Evolutionary conservation across 92 coral and sea anemone genomes (phyloP), one percentile per base, ranked within the genome.

Genomic region (Virgularia gustaviana): DNA sequence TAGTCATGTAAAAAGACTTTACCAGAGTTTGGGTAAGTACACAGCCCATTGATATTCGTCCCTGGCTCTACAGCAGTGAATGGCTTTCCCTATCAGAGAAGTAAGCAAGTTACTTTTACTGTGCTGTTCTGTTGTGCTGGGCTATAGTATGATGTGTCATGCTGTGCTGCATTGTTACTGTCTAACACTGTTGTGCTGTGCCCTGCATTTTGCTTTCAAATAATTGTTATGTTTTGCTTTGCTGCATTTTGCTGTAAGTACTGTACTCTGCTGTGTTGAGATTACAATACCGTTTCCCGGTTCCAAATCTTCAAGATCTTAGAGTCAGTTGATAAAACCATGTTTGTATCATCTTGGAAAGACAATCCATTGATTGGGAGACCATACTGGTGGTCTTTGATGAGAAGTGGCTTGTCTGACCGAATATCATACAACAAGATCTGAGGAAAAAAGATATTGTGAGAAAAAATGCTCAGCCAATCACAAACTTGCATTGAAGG

Each of bases 271-370:
- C 10, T 34, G n/a, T 35, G 30, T 29, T 43, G 38, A 15, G 25
- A 0, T 24, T 47, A 36, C 94, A 73, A n/a, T 67, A 91, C 97
- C 47, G 92, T 86, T 32, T 89, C 96, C 81, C 87, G 83, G 71
- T 91, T 91, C 97, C 97, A 91, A 52, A 91, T 83, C 73, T 91
- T 91, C 39, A 91, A 85, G 60, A 91, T 91, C 81, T 91, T 88
- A 44, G 85, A 83, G 78, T 91, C 97, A 9, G 85, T 60, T 1
- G 97, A 91, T 35, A 91, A 77, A 38, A 91, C 96, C 57, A 87
- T 88, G 27, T 82, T 87, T 9, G 83, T 85, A 43, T 88, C 81
- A 52, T 91, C 85, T 70, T 91, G 97, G 45, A 80, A 91, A 5
- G 96, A 82, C 57, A 91, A 51, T 10, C 90, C 89, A 68, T 88